These are phyloP conservation scores for Cololabis saira DNA, from an alignment of 2,113 vertebrate genomes.

Conservation along the genomic window DNA sequence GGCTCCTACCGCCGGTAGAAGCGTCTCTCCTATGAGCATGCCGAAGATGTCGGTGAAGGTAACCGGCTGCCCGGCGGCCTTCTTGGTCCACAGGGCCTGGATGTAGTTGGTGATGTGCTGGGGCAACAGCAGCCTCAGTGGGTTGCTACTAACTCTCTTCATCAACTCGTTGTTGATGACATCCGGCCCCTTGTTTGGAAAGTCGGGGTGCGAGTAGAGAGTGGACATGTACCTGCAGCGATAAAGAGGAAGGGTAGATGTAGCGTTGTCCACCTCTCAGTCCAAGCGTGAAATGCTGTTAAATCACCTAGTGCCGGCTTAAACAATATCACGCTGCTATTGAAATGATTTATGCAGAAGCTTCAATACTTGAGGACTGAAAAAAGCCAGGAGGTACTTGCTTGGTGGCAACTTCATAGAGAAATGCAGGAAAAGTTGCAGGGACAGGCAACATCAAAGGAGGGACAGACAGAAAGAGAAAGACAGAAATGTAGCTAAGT, in stretches of 20 bases:
- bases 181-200: slow-evolving; percentile 89
- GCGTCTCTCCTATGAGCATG: slow-evolving; percentile 97
- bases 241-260: background rate
- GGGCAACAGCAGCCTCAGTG: slow-evolving; percentile 90
- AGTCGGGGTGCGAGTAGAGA: slow-evolving; percentile 93
- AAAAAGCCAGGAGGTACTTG: slow-evolving; percentile 28
- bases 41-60: slow-evolving; percentile 98
- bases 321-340: background rate
- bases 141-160: slow-evolving; percentile 91
- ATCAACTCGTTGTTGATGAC: slow-evolving; percentile 95
- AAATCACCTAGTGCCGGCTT: too few species aligned
- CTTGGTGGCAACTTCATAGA: slow-evolving; percentile 28
- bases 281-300: too few species aligned
- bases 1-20: slow-evolving; percentile 90
- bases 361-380: slow-evolving; percentile 16
- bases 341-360: background rate
- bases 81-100: slow-evolving; percentile 95
- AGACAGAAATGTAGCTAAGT: background rate
- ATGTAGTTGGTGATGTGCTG: slow-evolving; percentile 94
- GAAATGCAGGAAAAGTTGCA: slow-evolving; percentile 18
- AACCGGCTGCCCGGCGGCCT: slow-evolving; percentile 93
- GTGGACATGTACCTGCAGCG: slow-evolving; percentile 93
- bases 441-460: background rate
- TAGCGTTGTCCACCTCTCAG: background rate
- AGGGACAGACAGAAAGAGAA: background rate